Percentiles rank a stretch among this genome's conserved stretches.
These are phyloP conservation scores for Calypte anna DNA, from an alignment of 2,113 vertebrate species.

Conservation along the genomic window DNA sequence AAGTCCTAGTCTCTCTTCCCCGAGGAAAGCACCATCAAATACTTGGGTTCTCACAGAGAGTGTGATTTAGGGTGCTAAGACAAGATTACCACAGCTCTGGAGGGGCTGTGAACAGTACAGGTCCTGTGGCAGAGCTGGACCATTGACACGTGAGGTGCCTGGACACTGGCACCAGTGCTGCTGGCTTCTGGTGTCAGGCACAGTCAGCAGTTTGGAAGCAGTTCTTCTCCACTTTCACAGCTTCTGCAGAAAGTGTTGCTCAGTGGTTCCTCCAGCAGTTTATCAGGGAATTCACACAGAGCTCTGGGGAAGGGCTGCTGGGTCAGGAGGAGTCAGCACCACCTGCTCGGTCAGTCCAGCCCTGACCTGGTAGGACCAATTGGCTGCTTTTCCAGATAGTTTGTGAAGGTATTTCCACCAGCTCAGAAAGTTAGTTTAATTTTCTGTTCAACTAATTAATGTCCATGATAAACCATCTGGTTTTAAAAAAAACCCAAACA, in stretches of 20 bases:
- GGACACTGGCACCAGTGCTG: background rate
- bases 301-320: background rate
- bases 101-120: background rate
- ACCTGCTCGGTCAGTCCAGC: background rate
- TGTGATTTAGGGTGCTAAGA: background rate
- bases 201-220: background rate
- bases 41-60: background rate
- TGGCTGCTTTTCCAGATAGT: background rate
- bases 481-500: background rate
- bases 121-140: background rate
- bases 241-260: background rate
- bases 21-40: background rate
- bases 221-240: background rate
- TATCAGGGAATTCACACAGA: background rate
- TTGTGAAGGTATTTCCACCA: background rate
- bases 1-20: background rate
- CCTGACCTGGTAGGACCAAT: background rate
- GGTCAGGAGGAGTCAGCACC: background rate
- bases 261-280: fast-evolving
- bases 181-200: background rate
- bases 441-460: background rate
- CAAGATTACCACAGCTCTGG: background rate
- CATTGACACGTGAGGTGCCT: fast-evolving
- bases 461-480: background rate
- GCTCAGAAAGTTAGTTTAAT: background rate